These are phyloP conservation scores for Solenopsis invicta DNA, from an alignment of 1,140 invertebrate species.

Conservation along the genomic window DNA sequence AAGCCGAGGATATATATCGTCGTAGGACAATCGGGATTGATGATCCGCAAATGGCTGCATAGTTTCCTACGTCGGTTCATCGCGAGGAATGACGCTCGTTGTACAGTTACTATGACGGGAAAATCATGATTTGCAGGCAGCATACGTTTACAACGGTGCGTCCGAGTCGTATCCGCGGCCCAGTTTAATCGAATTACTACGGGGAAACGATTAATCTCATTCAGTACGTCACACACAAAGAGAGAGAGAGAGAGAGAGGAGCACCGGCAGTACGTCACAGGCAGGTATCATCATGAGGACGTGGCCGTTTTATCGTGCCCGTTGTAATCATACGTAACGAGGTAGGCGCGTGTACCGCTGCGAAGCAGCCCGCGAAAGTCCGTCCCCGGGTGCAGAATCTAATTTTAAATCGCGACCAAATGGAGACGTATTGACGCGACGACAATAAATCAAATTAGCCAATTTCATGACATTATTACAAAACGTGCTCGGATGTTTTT, in stretches of 20 bases:
- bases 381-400: slow-evolving; percentile 16
- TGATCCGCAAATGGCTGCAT: slow-evolving; percentile 70
- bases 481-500: background rate
- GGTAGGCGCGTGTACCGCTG: background rate
- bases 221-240: slow-evolving; percentile 29
- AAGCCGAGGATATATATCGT: slow-evolving; percentile 31
- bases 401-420: slow-evolving; percentile 50
- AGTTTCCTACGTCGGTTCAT: slow-evolving; percentile 49
- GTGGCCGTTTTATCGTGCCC: slow-evolving; percentile 41
- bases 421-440: slow-evolving; percentile 1
- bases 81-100: slow-evolving; percentile 46
- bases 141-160: slow-evolving; percentile 52
- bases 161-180: slow-evolving; percentile 21
- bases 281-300: slow-evolving; percentile 40
- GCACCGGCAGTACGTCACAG: background rate
- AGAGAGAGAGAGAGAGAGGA: no score
- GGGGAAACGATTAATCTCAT: slow-evolving; percentile 71
- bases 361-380: background rate
- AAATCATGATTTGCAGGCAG: slow-evolving; percentile 74
- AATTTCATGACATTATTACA: slow-evolving; percentile 29
- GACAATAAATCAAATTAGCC: slow-evolving; percentile 19
- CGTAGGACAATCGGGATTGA: slow-evolving; percentile 69
- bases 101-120: slow-evolving; percentile 42
- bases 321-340: slow-evolving; percentile 39
- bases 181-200: slow-evolving; percentile 69